Evolutionary conservation across 2,888 invertebrate genomes (phyloP), one percentile per base, ranked within the genome.

Genomic region (Dynastes hyllus): DNA sequence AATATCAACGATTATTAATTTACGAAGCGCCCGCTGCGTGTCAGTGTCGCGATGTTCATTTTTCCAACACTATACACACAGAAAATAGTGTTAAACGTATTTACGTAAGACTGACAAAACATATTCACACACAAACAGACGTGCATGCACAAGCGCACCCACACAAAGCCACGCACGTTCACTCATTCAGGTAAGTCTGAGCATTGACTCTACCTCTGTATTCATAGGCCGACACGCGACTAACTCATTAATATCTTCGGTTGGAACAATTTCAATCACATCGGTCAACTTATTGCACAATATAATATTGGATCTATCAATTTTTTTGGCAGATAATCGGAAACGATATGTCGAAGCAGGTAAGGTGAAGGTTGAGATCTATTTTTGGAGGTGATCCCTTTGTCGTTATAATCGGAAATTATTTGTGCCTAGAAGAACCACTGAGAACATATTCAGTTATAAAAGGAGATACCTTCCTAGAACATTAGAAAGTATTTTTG

Each of bases 1-100:
- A 69, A 69, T 69, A 51, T 69, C 69, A 51, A 51, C 51, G 69
- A 51, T 69, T 69, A 69, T 69, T 69, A 69, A 69, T 69, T 69
- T 69, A 50, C 51, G 69, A 51, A 51, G 51, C 69, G 9, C 69
- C 69, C 11, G 69, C 69, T 27, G 51, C 29, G 69, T 63, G 63
- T 32, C 29, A 32, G 63, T 63, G 63, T 63, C 63, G 63, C 27
- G 69, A 51, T 69, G 69, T 45, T 69, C 69, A 69, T 69, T 69
- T 66, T 66, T 66, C 51, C 69, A 45, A 69, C 69, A 11, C 22
- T 51, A 69, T 51, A 13, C 51, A 69, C 27, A 69, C 50, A 69
- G 27, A 50, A 69, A 51, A 51, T 50, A 69, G 51, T 13, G 69
- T 69, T 69, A 69, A 69, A 69, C 69, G 51, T 69, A 69, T 69